Conservation (phyloP, 1,140 invertebrate genomes). For the Eciton burchellii region DNA sequence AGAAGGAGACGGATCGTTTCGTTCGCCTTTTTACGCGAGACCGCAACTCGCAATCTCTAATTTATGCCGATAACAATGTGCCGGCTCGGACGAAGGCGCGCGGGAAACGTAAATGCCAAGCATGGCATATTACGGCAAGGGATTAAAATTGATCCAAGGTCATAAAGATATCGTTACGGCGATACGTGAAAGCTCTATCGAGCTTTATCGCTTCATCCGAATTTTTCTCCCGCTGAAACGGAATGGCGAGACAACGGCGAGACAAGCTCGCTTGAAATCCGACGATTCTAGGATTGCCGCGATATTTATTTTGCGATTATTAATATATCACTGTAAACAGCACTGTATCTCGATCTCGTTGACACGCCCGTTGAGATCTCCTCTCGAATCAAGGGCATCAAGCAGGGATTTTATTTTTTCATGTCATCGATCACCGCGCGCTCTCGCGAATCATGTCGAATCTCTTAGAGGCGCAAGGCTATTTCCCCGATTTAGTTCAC, state of each 20-base stretch:
- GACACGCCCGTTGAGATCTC: background rate
- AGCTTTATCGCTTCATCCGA: background rate
- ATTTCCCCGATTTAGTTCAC: background rate
- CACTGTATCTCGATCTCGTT: background rate
- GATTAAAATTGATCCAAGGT: constrained; percentile 1
- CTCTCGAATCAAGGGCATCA: background rate
- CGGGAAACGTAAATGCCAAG: background rate
- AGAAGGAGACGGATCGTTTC: background rate
- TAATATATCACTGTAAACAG: background rate
- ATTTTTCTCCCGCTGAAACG: constrained; percentile 3
- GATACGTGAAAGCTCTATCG: background rate
- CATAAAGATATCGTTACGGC: constrained; percentile 3
- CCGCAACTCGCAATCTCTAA: background rate
- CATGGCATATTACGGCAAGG: background rate
- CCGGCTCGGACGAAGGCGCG: background rate
- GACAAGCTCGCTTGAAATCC: background rate
- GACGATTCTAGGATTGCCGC: background rate
- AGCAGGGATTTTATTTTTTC: background rate
- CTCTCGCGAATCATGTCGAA: background rate
- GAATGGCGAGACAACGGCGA: background rate
- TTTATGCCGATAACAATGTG: constrained; percentile 30
- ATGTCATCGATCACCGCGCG: background rate
- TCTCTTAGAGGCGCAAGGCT: background rate
- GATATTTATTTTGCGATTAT: background rate
- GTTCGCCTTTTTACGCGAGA: constrained; percentile 20